Conservation (phyloP, 1,140 invertebrate species). For the Coenobita brevimanus region DNA sequence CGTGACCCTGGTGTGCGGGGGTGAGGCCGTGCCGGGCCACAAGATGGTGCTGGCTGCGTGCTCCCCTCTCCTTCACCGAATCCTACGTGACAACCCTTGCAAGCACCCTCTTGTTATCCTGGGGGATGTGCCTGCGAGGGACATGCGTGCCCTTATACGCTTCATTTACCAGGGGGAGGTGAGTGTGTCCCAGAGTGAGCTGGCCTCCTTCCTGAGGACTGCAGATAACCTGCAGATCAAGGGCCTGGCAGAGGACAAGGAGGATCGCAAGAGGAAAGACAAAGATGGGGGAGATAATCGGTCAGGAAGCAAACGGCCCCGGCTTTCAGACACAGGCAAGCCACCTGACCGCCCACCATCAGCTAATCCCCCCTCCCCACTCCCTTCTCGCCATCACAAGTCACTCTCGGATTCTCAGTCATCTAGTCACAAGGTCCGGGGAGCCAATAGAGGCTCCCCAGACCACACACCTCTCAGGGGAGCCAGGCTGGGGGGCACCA, state of each 20-base stretch:
- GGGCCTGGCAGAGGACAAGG: conserved; percentile 86
- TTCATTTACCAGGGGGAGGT: conserved; percentile 85
- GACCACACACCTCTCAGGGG: conserved; percentile 36
- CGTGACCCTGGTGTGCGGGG: conserved; percentile 70
- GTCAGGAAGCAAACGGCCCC: conserved; percentile 44
- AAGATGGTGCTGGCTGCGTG: conserved; percentile 81
- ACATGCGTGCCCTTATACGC: conserved; percentile 80
- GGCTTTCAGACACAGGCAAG: conserved; percentile 25
- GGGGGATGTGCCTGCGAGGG: conserved; percentile 86
- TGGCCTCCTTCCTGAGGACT: conserved; percentile 91
- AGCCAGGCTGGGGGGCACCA: neutral
- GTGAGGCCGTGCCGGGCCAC: conserved; percentile 78
- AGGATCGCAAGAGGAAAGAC: conserved; percentile 61
- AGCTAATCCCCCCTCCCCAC: neutral
- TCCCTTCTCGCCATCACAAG: conserved; percentile 45
- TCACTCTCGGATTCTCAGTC: conserved; percentile 59
- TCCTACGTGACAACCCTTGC: conserved; percentile 76
- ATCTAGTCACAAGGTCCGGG: conserved; percentile 59
- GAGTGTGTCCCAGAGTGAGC: conserved; percentile 93
- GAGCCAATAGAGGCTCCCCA: conserved; percentile 6
- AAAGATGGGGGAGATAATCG: conserved; percentile 55
- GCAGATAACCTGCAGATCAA: conserved; percentile 94
- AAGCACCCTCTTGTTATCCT: conserved; percentile 90
- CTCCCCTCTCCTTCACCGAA: conserved; percentile 82
- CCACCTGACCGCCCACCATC: neutral